Evolutionary conservation across 30 jellyfish, hydroid and myxozoan species (phyloP).

Genomic region (Aurelia coerulea): DNA sequence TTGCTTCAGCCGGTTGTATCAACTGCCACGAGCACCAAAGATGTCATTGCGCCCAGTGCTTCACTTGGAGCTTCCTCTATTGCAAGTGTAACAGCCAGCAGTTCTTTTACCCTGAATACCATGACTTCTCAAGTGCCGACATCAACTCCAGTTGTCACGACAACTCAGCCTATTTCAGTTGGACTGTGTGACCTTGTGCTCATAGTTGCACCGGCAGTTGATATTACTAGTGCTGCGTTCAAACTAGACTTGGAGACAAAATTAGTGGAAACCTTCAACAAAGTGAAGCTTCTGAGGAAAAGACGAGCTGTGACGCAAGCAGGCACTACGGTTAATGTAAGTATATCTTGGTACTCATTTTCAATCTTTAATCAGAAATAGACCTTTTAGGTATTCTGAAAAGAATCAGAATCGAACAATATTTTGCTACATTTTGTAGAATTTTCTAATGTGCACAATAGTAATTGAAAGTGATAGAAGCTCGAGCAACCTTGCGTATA

Average conservation of each 20-base stretch:
- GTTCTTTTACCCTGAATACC: not conserved
- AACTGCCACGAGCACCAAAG: no score
- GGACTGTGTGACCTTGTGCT: conserved; percentile 28
- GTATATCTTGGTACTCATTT: not conserved
- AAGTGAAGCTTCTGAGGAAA: not conserved
- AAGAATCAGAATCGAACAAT: no score
- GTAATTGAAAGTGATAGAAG: no score
- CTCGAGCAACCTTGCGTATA: no score
- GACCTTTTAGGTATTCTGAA: no score
- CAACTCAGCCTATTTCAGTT: conserved; percentile 5
- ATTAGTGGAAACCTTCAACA: conserved; percentile 38
- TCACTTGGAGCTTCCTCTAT: no score
- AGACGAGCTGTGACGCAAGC: conserved; percentile 53
- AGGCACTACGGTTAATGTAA: conserved; percentile 50
- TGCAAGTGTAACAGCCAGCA: not conserved
- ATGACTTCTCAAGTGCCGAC: not conserved
- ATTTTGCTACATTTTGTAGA: no score
- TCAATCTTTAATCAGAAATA: no score
- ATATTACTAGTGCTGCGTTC: conserved; percentile 21
- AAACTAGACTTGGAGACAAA: conserved; percentile 30
- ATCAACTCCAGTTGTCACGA: not conserved
- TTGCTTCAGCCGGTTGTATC: no score
- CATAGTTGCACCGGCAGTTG: conserved; percentile 20
- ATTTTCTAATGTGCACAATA: no score
- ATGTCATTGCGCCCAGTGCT: no score